Base-by-base conservation (phyloP, 2,888 invertebrate genomes). In the Parapristionchus giblindavisi region DNA sequence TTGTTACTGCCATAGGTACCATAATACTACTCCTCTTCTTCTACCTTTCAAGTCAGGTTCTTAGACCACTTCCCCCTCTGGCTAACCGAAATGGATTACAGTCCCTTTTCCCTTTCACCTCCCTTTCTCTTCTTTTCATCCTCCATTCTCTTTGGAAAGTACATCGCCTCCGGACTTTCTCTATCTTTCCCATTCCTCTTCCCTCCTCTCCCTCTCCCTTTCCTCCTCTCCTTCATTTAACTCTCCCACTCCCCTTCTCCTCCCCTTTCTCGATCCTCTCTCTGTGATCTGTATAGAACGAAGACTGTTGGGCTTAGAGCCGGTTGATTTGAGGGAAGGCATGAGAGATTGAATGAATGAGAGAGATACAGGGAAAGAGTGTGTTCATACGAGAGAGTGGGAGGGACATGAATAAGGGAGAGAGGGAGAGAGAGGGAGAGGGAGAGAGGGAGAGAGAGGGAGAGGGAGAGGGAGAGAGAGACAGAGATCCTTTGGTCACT, bases 351-450 rank as follows among this genome's bases (percentile, higher is more conserved):
- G 6, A 14, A 24, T 24, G n/a, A 56, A 24, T 8, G 56, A 56
- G 56, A 56, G 56, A 56, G 56, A 56, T 14, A 56, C 17, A 56
- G 56, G 24, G 56, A 56, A 24, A 14, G 11, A 56, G n/a, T 14
- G 11, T 43, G 43, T 43, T 43, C 56, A n/a, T 56, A 54, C 40
- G 56, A 71, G 43, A 51, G 54, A 38, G 36, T 68, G 48, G 38
- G 48, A 21, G 48, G 14, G 48, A 48, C 48, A 14, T 32, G 27
- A 17, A 14, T 34, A 36, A 6, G 27, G 5, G 8, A 43, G 58
- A 43, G 72, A 54, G 54, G 24, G 52, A 61, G 61, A 32, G 61
- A 61, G 29, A 61, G 61, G 36, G 8, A 54, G 38, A 56, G n/a
- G 40, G 71, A 71, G 27, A 4, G 52, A 24, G 48, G 32, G 52